Base-by-base conservation (phyloP, 1,140 invertebrate genomes). In the Rhizoglyphus robini region DNA sequence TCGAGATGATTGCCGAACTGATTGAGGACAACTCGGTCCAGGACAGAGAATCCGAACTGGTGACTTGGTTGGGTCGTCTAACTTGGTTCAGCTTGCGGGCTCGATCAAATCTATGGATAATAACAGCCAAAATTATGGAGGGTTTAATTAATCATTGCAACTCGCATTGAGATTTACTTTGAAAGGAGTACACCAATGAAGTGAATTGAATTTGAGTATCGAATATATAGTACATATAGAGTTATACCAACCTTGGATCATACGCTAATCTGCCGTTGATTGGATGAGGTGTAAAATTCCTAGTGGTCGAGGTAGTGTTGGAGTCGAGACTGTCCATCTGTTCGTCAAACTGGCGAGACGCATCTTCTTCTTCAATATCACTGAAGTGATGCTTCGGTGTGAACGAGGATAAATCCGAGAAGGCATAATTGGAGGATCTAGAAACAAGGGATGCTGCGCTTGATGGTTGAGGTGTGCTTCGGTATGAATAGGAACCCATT, bases 401-500 rank as follows among this genome's bases (percentile, higher is more conserved):
- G 13, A 27, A 29, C 23, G 57, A 59, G 13, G 58, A 60, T 27
- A 60, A 46, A 27, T 29, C 27, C 13, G 58, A 60, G 3, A 60
- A 38, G 15, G 15, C 32, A 27, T 15, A 60, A 11, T 2, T 60
- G 15, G 3, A 38, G n/a, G 58, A 60, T n/a, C 58, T 13, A 11
- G 32, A 20, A 20, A 27, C n/a, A 3, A 60, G 23, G 15, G 38
- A 34, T 46, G 58, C 15, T 34, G 58, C 15, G 15, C 18, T 46
- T 23, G 57, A 34, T 31, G 5, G 25, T 34, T 5, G 18, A 4
- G 57, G 57, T 11, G 20, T 31, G 18, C 27, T 32, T n/a, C 27
- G 23, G 27, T 54, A 65, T 18, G 65, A 65, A 47, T 65, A 65
- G 13, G 13, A 20, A 20, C 65, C 65, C 65, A 65, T 65, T 30